These are phyloP conservation scores for Pardalotus punctatus DNA, from an alignment of 2,113 vertebrate genomes.

Conservation along the genomic window DNA sequence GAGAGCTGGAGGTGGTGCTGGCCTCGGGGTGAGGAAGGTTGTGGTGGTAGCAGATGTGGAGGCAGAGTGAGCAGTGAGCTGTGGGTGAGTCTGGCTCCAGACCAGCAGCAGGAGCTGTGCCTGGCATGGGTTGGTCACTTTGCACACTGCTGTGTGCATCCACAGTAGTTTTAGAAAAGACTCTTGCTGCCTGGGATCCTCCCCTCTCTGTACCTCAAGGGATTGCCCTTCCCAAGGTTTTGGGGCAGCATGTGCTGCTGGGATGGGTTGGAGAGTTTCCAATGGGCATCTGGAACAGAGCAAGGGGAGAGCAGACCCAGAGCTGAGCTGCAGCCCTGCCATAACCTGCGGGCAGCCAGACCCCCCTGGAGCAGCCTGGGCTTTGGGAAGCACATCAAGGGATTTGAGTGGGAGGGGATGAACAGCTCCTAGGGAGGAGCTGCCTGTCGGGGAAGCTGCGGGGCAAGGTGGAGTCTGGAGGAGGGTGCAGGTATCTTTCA, in stretches of 20 bases:
- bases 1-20: background rate
- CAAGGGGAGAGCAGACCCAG: background rate
- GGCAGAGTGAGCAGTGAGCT: background rate
- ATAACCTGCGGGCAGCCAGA: background rate
- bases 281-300: background rate
- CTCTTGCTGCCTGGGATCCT: fast-evolving
- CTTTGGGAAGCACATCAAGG: background rate
- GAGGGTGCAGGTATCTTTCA: background rate
- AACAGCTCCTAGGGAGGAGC: background rate
- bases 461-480: background rate
- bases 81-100: background rate
- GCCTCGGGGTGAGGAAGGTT: background rate
- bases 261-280: background rate
- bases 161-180: background rate
- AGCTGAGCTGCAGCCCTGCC: background rate
- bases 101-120: background rate
- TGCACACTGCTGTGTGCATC: background rate
- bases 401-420: background rate
- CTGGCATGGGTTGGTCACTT: background rate
- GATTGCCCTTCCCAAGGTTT: background rate
- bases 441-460: background rate
- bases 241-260: background rate
- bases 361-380: background rate
- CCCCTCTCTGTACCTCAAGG: background rate
- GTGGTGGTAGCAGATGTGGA: background rate